Base-by-base conservation (phyloP, 2,113 vertebrate genomes). In the Junco hyemalis region DNA sequence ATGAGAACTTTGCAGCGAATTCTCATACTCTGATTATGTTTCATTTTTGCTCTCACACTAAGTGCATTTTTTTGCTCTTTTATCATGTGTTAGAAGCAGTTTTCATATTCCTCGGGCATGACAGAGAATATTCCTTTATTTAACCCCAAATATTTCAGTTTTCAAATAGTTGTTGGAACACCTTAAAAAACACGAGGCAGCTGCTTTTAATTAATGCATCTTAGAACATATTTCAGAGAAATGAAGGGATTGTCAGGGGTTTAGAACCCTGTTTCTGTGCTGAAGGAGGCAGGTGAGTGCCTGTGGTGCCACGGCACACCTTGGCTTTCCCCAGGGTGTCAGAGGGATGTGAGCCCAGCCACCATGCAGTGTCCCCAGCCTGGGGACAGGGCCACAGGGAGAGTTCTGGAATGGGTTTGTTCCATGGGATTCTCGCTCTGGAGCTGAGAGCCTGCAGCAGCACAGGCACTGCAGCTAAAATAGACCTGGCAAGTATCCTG, bases 101-200 rank as follows among this genome's bases (percentile, higher is more conserved):
- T 92, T 68, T 76, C 19, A 1, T 35, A 17, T 29, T 85, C 38
- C 47, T 54, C 7, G 15, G 8, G 3, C 9, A 18, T 17, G n/a
- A 61, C 50, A 35, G 66, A 26, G 42, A n/a, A 25, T 20, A 64
- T 45, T 35, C 51, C 54, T 78, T 48, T 51, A 26, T 17, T 81
- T 48, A 57, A 50, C 19, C n/a, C 36, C 35, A 9, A 86, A 36
- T 44, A 23, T 19, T 63, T 31, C 51, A 13, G 33, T 17, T 86
- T 54, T 45, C 47, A 45, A 9, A 25, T 31, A n/a, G 14, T 23
- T 40, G 6, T 14, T 86, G 57, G 20, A 70, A 12, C 0, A 0
- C 13, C 8, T 5, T 1, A 0, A 4, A 25, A 54, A 5, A 0
- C 44, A 36, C 33, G 14, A 48, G 14, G 51, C 36, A 64, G 38